Base-by-base conservation (phyloP, 2,113 vertebrate genomes). In the Rutilus rutilus region DNA sequence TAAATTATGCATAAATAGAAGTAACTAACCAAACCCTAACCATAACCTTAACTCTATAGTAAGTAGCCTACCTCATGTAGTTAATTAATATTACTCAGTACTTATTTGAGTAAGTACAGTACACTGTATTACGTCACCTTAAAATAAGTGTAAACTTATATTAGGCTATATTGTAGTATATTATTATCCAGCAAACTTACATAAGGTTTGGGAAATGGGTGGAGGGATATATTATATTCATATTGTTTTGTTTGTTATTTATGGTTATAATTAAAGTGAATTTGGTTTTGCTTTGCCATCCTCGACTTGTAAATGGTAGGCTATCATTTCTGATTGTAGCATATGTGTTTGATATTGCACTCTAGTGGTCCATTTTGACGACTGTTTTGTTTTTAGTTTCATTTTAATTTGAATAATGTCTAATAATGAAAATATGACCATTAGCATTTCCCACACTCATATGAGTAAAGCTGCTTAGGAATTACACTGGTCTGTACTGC, bases 401-500 rank as follows among this genome's bases (percentile, higher is more conserved):
- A 33, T 67, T 42, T 71, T 23, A 21, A 23, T 52, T 30, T 19
- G 5, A 30, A 9, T 2, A 52, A 39, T 21, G 23, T 36, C 67
- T 36, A 39, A 39, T 17, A 39, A 19, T 39, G 2, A 33, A 25
- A 2, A n/a, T 47, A 25, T 47, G 21, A 14, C 39, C 2, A 25
- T 75, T 17, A 15, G 42, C 10, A 47, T n/a, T 27, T 15, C 9
- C 12, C 2, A 75, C 39, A 15, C 39, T n/a, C 11, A 5, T 23
- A n/a, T 69, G 42, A 77, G 74, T 54, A 11, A 75, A 77, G 47
- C 74, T 19, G 30, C 19, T 39, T 11, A 21, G 59, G 8, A 64
- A 21, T 52, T 82, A 0, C 5, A 33, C 69, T n/a, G 54, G 64
- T 74, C 50, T 83, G 65, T 74, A 23, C 30, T 74, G 65, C 82